Conservation (phyloP, 2,797 vertebrate genomes). For the Galago senegalensis region DNA sequence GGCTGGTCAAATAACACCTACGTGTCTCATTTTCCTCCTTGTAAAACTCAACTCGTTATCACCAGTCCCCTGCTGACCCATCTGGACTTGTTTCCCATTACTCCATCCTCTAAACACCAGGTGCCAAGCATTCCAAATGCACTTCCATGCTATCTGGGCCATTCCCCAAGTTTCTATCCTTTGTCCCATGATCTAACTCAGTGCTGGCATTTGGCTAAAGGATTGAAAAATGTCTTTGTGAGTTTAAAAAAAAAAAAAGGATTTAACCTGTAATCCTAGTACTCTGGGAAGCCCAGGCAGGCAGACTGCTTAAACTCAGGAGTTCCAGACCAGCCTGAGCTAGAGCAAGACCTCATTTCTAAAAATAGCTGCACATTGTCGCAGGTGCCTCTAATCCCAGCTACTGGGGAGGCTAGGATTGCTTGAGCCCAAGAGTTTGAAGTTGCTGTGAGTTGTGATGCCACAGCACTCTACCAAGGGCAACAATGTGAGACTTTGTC, state of each 20-base stretch:
- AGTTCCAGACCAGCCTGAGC: too few species aligned
- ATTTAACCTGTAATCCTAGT: background rate
- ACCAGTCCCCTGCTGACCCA: background rate
- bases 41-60: background rate
- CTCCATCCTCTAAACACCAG: background rate
- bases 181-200: background rate
- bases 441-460: too few species aligned
- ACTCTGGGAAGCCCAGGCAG: too few species aligned
- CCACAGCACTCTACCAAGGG: too few species aligned
- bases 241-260: background rate
- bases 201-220: constrained; percentile 1
- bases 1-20: constrained; percentile 17
- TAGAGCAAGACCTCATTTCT: too few species aligned
- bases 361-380: too few species aligned
- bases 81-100: background rate
- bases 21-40: constrained; percentile 11
- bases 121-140: background rate
- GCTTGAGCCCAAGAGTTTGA: too few species aligned
- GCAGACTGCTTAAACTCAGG: too few species aligned
- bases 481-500: too few species aligned
- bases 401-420: too few species aligned
- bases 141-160: background rate
- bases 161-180: constrained; percentile 24
- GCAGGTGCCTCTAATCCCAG: too few species aligned
- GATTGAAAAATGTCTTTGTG: background rate